These are phyloP conservation scores for Sesamia nonagrioides DNA, from an alignment of 1,140 invertebrate genomes.

Conservation along the genomic window DNA sequence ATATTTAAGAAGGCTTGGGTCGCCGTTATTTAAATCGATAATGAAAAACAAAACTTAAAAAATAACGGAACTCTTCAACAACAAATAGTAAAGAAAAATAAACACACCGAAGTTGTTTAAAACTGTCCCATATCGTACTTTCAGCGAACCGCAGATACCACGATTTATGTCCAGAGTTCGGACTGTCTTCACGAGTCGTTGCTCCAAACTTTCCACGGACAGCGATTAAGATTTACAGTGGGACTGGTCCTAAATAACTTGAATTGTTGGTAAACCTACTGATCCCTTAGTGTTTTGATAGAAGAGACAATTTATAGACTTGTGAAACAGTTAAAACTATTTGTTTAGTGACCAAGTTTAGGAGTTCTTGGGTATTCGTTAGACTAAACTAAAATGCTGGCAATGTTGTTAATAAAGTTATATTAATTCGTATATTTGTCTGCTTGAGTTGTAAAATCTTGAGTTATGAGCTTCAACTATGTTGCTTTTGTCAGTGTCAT, in stretches of 20 bases:
- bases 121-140: constrained; percentile 30
- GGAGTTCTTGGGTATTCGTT: constrained; percentile 26
- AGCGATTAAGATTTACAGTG: constrained; percentile 82
- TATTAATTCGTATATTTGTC: neutral
- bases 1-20: too few species aligned
- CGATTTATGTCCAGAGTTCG: constrained; percentile 76
- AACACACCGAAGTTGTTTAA: constrained; percentile 23
- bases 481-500: neutral
- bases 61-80: neutral
- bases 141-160: constrained; percentile 44
- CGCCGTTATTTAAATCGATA: too few species aligned
- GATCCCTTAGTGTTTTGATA: constrained; percentile 34
- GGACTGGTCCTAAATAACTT: constrained; percentile 73
- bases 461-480: neutral
- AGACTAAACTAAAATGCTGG: constrained; percentile 12
- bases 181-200: constrained; percentile 75
- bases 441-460: neutral
- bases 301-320: constrained; percentile 44
- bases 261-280: constrained; percentile 72
- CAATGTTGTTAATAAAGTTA: constrained; percentile 1
- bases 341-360: constrained; percentile 41
- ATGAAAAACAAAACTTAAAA: neutral
- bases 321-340: constrained; percentile 46
- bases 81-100: constrained; percentile 24
- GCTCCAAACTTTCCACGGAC: constrained; percentile 67